phyloP scores from a whole-genome alignment of 2,888 invertebrate species.

The Laothoe populi region DNA sequence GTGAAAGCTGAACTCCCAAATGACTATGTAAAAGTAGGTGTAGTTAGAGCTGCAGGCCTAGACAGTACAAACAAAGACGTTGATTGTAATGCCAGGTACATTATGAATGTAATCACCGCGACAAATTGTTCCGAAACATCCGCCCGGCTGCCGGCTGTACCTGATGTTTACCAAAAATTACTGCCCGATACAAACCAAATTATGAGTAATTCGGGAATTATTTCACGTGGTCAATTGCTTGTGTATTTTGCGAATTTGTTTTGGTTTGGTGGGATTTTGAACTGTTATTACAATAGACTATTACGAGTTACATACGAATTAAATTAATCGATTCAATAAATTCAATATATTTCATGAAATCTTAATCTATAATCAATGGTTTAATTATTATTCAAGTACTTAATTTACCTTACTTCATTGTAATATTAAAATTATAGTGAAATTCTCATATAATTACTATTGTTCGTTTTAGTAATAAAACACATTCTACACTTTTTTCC shows the following conservation, averaged over 20 bases:
- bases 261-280: background rate
- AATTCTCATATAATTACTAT: too few species aligned
- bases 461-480: too few species aligned
- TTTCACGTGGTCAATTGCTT: background rate
- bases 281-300: background rate
- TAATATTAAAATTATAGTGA: too few species aligned
- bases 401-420: too few species aligned
- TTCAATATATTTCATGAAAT: too few species aligned
- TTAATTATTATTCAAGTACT: too few species aligned
- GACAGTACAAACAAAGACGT: conserved; percentile 44
- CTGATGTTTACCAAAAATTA: conserved; percentile 25
- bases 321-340: too few species aligned
- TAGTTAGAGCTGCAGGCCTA: conserved; percentile 52
- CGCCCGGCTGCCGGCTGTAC: background rate
- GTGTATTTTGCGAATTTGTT: background rate
- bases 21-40: conserved; percentile 48
- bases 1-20: conserved; percentile 54
- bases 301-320: background rate
- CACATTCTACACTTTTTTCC: too few species aligned
- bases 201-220: conserved; percentile 12
- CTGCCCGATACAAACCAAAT: conserved; percentile 16
- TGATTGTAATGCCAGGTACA: conserved; percentile 54
- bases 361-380: too few species aligned
- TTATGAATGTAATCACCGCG: conserved; percentile 52
- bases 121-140: conserved; percentile 45